Evolutionary conservation across 2,797 vertebrate genomes (phyloP), one percentile per base, ranked within the genome.

Genomic region (Rhynchotus rufescens): DNA sequence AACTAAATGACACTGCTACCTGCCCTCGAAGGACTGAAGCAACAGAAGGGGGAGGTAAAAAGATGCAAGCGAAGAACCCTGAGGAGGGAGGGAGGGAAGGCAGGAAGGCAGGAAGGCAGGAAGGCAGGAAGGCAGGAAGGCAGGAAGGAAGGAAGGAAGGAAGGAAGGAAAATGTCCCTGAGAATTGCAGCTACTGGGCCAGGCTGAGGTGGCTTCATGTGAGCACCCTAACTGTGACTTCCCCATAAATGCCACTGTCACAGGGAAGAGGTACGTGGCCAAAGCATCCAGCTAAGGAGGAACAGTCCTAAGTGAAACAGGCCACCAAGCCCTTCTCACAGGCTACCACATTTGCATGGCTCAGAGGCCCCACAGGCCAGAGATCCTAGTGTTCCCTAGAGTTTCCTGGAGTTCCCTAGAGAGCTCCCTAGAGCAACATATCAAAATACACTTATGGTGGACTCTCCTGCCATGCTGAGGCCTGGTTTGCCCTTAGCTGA

Each of bases 21-120:
- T 89, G 93, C 92, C 84, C 91, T 6, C 2, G 76, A 95, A 94
- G 92, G 92, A 90, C 87, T 74, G 87, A 90, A 95, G 84, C 71
- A 90, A 84, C 57, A 77, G 77, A 94, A 94, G 92, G 93, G 84
- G 91, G 88, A 95, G 92, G 91, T 87, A 89, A 94, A 88, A 89
- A 89, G 84, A 96, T 73, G 77, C 73, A 94, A 93, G 71, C 84
- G 69, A 79, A 95, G 94, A 93, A 38, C 71, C 76, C 84, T 87
- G 74, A 89, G 38, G 44, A 84, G 84, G 36, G 79, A 80, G 89
- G 85, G n/a, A n/a, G n/a, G n/a, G n/a, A 49, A 42, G 60, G 66
- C 81, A 38, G 38, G 38, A 38, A 38, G 38, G 38, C 8, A 38
- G n/a, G n/a, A n/a, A n/a, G n/a, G n/a, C n/a, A n/a, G n/a, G n/a